A percentile compares a stretch with the other conserved stretches of the same genome.
These are phyloP conservation scores for Myotis planiceps DNA, from an alignment of 2,797 vertebrate genomes.

Conservation along the genomic window DNA sequence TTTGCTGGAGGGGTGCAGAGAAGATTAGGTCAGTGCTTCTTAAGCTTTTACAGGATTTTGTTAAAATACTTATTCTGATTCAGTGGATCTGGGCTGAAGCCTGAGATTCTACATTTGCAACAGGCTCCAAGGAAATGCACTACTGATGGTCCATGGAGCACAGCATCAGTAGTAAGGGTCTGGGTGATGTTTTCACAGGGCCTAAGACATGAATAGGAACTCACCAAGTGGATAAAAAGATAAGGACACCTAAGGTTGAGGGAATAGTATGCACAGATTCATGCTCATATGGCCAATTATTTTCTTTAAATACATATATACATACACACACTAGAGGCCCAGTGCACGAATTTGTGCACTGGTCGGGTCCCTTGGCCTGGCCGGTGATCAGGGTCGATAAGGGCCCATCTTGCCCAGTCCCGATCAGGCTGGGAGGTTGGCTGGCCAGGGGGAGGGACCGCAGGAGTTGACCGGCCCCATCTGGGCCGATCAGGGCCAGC, in stretches of 20 bases:
- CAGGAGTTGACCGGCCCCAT: too few relatives aligned
- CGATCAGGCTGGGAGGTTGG: too few relatives aligned
- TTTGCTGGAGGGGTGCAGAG: not conserved
- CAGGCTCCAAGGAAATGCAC: not conserved
- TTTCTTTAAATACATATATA: not conserved
- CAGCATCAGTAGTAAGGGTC: not conserved
- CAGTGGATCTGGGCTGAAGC: not conserved
- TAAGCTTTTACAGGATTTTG: not conserved
- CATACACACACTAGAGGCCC: too few relatives aligned
- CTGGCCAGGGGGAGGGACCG: too few relatives aligned
- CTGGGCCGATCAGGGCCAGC: too few relatives aligned
- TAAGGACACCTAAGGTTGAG: not conserved
- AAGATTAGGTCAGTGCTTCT: not conserved
- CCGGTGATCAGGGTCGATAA: too few relatives aligned
- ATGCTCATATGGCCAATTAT: rapidly evolving
- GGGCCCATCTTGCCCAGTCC: too few relatives aligned
- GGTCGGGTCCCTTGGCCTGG: too few relatives aligned
- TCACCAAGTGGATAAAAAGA: not conserved
- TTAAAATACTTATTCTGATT: not conserved
- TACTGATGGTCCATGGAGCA: not conserved
- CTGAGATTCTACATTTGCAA: not conserved
- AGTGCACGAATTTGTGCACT: too few relatives aligned
- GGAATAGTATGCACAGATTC: not conserved
- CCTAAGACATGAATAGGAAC: not conserved
- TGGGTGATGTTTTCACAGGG: not conserved